These are phyloP conservation scores for Eurystomus glaucurus DNA, from an alignment of 2,797 vertebrate species.

Conservation along the genomic window DNA sequence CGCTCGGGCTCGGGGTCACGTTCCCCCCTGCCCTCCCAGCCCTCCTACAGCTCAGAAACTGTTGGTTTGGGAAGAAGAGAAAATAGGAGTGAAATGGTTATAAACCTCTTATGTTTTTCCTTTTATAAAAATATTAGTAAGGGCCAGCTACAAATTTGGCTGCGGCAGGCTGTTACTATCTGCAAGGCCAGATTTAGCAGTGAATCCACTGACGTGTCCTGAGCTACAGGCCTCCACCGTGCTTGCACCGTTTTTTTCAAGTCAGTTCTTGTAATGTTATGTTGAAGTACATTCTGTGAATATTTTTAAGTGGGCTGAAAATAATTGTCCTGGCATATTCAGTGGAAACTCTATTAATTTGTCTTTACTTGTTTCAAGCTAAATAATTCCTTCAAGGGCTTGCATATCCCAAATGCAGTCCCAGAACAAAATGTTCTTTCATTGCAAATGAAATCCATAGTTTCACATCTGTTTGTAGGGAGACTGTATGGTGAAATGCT, in stretches of 20 bases:
- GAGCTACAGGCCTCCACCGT: background rate
- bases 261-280: background rate
- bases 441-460: constrained; percentile 13
- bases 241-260: background rate
- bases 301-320: constrained; percentile 43
- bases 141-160: background rate
- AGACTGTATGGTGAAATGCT: background rate
- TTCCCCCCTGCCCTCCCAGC: background rate
- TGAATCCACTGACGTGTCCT: background rate
- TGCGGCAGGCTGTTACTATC: background rate
- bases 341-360: constrained; percentile 64
- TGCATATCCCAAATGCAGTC: constrained; percentile 13
- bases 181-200: background rate
- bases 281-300: constrained; percentile 18
- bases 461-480: constrained; percentile 36
- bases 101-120: background rate
- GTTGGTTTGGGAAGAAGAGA: background rate
- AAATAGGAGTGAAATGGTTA: background rate
- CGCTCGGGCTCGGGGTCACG: fast-evolving
- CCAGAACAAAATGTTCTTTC: constrained; percentile 64
- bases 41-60: background rate
- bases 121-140: background rate
- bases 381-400: constrained; percentile 29
- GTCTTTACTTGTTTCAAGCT: constrained; percentile 26
- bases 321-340: constrained; percentile 52